Conservation (phyloP, 2,888 invertebrate genomes). For the Athalia rosae region DNA sequence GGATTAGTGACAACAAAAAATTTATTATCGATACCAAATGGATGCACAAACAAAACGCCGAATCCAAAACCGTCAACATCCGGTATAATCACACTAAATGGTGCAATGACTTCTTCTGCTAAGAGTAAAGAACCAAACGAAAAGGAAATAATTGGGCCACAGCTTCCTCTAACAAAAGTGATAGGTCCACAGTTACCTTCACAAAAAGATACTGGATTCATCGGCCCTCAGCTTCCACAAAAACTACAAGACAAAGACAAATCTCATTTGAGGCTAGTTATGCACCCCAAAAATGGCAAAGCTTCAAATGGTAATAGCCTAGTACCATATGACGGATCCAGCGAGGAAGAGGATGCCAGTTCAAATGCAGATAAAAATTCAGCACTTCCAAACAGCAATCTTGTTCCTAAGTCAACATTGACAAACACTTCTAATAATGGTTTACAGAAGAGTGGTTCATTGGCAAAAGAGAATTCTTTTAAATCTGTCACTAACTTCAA, state of each 20-base stretch:
- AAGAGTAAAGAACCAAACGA: constrained; percentile 47
- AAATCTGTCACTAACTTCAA: not conserved
- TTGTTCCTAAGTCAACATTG: constrained; percentile 13
- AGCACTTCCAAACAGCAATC: constrained; percentile 20
- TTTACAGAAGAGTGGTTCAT: not conserved
- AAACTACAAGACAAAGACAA: constrained; percentile 64
- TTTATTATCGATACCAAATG: constrained; percentile 62
- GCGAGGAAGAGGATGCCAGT: constrained; percentile 34
- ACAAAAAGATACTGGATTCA: constrained; percentile 57
- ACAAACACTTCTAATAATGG: not conserved
- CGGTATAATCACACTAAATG: constrained; percentile 52
- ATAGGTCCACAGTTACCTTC: constrained; percentile 56
- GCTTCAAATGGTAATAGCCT: constrained; percentile 64
- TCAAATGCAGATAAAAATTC: constrained; percentile 13
- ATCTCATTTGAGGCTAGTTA: constrained; percentile 60
- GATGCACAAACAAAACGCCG: constrained; percentile 53
- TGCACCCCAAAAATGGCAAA: constrained; percentile 67
- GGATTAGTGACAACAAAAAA: constrained; percentile 63
- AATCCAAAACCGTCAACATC: constrained; percentile 60
- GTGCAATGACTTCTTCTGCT: constrained; percentile 49
- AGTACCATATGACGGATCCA: constrained; percentile 68
- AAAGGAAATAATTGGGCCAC: constrained; percentile 48
- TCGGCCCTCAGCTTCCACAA: constrained; percentile 66
- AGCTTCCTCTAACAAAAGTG: constrained; percentile 54
- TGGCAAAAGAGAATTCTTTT: constrained; percentile 1